phyloP scores from a whole-genome alignment of 2,797 vertebrate genomes.

The Muscicapa comitata region DNA sequence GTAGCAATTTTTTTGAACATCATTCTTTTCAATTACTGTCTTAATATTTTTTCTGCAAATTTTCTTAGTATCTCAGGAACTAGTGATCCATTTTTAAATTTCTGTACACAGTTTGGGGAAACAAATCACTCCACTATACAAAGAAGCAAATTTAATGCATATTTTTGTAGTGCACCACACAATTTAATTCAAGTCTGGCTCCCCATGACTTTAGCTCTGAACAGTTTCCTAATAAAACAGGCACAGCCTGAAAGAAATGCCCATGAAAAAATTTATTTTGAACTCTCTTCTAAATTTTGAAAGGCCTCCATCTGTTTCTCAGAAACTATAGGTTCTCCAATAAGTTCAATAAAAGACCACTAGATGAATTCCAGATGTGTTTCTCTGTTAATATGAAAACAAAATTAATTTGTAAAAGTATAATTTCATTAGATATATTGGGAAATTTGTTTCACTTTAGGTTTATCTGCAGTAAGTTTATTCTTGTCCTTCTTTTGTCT shows the following conservation, averaged over 20 bases:
- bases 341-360: background rate
- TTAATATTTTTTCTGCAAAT: background rate
- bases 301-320: background rate
- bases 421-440: background rate
- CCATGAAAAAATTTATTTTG: background rate
- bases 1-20: background rate
- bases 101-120: background rate
- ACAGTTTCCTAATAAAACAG: fast-evolving
- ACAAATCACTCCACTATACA: background rate
- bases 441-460: background rate
- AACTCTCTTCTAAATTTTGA: background rate
- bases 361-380: background rate
- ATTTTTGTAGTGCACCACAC: background rate
- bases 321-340: background rate
- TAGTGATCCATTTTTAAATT: background rate
- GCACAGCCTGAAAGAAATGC: background rate
- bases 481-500: background rate
- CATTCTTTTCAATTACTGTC: background rate
- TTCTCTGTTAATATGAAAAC: background rate
- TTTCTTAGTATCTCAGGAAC: background rate
- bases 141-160: background rate
- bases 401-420: background rate
- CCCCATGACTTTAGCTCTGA: background rate
- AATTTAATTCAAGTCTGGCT: background rate
- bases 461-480: background rate